Evolutionary conservation across 2,113 vertebrate species (phyloP), one percentile per base, ranked within the genome.

Genomic region (Phocoena sinus): DNA sequence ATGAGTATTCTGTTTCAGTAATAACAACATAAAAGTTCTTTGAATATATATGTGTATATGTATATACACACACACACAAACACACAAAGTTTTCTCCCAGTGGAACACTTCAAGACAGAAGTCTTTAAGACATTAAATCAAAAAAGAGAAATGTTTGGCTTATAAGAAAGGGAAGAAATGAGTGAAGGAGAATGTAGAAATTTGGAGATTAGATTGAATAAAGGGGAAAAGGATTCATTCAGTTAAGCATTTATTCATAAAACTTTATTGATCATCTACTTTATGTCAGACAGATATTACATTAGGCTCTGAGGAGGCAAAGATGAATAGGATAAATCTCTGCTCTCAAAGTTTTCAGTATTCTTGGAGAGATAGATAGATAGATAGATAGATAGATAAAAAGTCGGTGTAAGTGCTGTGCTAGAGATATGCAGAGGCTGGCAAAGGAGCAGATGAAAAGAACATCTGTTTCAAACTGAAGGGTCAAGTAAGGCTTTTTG

Each of bases 1-100:
- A 81, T 91, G 44, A 88, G 8, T 81, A 60, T 81, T 95, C 10
- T 79, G 77, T 84, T 95, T 63, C 33, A 96, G 17, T 56, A 91
- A 47, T 90, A 86, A 77, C 58, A 89, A 71, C 47, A 90, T 73
- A 80, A 73, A 91, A 26, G 47, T 36, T 91, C 21, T 87, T 93
- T 18, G 89, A 50, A 95, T 62, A 77, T 84, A 60, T 81, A 41
- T 63, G 8, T 60, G 13, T 41, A 2, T 56, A 31, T 36, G 50
- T 63, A 3, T 82, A 7, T 53, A 18, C 33, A 65, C 14, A 91
- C 47, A 68, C 47, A 68, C 2, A 41, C 47, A 88, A 5, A 36
- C 18, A 90, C 12, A 77, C 7, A 81, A 87, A 31, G 38, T 82
- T 86, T 71, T 67, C 47, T 74, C 21, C 47, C 38, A 38, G 53